Evolutionary conservation across 2,888 invertebrate species (phyloP).

Genomic region (Epinotia brunnichana): DNA sequence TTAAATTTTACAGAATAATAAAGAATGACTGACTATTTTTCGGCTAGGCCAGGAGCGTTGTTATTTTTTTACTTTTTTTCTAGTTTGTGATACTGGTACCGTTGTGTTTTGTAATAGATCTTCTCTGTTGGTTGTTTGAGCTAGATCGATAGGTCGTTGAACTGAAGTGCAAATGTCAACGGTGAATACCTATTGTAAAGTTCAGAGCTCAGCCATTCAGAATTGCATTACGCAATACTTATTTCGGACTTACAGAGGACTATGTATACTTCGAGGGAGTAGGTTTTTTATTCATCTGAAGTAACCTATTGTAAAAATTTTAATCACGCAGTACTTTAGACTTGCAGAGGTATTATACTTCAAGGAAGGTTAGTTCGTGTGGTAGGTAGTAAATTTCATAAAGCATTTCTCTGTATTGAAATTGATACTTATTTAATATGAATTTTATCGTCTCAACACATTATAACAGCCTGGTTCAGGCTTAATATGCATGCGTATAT

Average conservation of each 20-base stretch:
- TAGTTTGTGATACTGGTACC: constrained; percentile 55
- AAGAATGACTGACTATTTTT: constrained; percentile 61
- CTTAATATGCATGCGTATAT: too few relatives aligned
- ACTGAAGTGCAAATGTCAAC: constrained; percentile 33
- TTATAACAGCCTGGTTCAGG: too few relatives aligned
- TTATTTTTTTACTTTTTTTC: constrained; percentile 47
- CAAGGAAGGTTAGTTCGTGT: too few relatives aligned
- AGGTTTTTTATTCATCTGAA: not conserved
- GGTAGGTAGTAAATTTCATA: too few relatives aligned
- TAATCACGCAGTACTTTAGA: too few relatives aligned
- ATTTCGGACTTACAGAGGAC: not conserved
- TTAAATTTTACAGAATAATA: constrained; percentile 59
- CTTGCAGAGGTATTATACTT: too few relatives aligned
- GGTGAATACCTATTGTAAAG: constrained; percentile 14
- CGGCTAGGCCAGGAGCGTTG: constrained; percentile 55
- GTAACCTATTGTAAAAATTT: too few relatives aligned
- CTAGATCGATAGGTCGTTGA: constrained; percentile 31
- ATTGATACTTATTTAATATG: too few relatives aligned
- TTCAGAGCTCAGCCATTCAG: not conserved
- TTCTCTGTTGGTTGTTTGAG: constrained; percentile 41
- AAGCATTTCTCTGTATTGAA: too few relatives aligned
- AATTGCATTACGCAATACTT: not conserved
- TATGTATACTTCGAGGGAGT: not conserved
- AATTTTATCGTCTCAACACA: too few relatives aligned
- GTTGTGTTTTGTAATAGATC: constrained; percentile 53